Base-by-base conservation (phyloP, 2,797 vertebrate species). In the Paedocypris micromegethes region DNA sequence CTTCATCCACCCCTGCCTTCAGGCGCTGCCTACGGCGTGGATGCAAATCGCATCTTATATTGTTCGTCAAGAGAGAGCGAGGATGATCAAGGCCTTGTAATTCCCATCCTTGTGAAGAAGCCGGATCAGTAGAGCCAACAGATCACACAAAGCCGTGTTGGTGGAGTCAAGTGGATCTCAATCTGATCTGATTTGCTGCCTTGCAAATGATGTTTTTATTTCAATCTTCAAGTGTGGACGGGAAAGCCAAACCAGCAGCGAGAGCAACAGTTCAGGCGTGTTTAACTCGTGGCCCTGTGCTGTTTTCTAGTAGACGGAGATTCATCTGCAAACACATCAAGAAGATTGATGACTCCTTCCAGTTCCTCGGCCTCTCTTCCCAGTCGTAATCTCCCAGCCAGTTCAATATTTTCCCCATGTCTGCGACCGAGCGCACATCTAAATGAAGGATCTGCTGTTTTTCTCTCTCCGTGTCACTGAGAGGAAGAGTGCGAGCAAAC, bases 371-470 rank as follows among this genome's bases (percentile, higher is more conserved):
- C 60, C 58, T 39, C 63, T 42, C 49, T 51, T 48, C 6, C 50
- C 44, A 53, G 55, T 60, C 63, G 49, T 72, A 68, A 74, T 74
- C 68, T 56, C 42, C 7, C 42, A 46, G 59, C 49, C 52, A 72
- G 66, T 41, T 46, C 9, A 57, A 68, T 75, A 23, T 23, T 23
- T 74, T 61, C 53, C 4, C 53, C 6, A 62, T 50, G 69, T 48
- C 52, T 9, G 57, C 39, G 46, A 77, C 67, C 71, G 23, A 43
- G 39, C 64, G 53, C 68, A 72, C 76, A 77, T 80, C 23, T 48
- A 63, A 81, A 83, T 78, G 73, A 80, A 77, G 52, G 45, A 68
- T 70, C 48, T 59, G 50, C 71, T 64, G 58, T 50, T 68, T 68
- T 63, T 47, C 60, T 46, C 47, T 62, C 66, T 66, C 23, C 68